phyloP scores from a whole-genome alignment of 2,797 vertebrate genomes.

The Champsocephalus esox region DNA sequence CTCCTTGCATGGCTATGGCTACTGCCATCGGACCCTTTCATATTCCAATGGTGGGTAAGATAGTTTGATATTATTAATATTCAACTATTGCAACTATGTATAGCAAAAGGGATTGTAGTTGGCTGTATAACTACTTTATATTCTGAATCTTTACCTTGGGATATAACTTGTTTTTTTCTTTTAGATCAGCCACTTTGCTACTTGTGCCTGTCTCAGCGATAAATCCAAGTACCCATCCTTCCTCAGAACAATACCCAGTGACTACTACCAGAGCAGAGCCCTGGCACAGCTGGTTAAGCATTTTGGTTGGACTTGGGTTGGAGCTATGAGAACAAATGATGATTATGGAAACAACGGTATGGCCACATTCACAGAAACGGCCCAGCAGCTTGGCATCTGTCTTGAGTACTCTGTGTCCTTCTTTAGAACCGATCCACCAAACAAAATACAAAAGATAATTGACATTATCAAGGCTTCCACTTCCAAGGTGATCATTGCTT shows the following conservation, averaged over 20 bases:
- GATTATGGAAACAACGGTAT: conserved; percentile 81
- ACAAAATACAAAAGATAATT: conserved; percentile 67
- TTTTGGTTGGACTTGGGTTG: conserved; percentile 86
- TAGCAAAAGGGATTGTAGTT: neutral
- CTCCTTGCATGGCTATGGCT: no score
- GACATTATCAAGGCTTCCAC: conserved; percentile 70
- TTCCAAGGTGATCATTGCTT: conserved; percentile 73
- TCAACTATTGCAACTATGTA: neutral
- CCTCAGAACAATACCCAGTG: conserved; percentile 84
- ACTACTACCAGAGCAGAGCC: conserved; percentile 83
- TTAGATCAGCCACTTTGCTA: conserved; percentile 83
- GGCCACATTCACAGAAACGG: conserved; percentile 66
- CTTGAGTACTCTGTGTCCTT: conserved; percentile 77
- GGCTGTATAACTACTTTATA: neutral
- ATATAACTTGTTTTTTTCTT: neutral
- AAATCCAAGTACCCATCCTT: conserved; percentile 82
- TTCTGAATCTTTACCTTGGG: neutral
- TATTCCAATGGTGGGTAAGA: conserved; percentile 74
- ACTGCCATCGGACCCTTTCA: no score
- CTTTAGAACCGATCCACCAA: conserved; percentile 72
- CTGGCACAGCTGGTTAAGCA: conserved; percentile 80
- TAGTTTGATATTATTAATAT: fast-evolving
- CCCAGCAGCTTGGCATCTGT: conserved; percentile 73
- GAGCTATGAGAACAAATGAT: conserved; percentile 77
- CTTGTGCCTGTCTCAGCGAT: conserved; percentile 83